phyloP scores from a whole-genome alignment of 2,113 vertebrate genomes.

The Ceyx melanurus region DNA sequence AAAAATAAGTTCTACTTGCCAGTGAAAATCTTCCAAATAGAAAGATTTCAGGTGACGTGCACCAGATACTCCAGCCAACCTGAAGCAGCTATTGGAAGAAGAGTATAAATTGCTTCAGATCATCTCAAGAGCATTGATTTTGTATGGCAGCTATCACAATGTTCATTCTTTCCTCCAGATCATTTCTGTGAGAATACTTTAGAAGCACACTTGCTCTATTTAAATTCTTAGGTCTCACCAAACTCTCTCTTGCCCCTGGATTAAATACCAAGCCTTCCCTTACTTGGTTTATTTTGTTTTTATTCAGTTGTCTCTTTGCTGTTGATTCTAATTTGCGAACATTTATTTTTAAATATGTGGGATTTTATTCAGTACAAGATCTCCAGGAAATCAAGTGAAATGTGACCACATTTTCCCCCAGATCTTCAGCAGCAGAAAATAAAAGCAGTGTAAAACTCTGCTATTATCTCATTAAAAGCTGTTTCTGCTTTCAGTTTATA shows the following conservation, averaged over 20 bases:
- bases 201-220: not conserved
- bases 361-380: slow-evolving; percentile 7
- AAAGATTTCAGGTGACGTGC: not conserved
- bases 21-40: not conserved
- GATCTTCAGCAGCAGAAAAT: slow-evolving; percentile 39
- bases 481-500: slow-evolving; percentile 55
- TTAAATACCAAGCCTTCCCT: not conserved
- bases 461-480: slow-evolving; percentile 64
- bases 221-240: not conserved
- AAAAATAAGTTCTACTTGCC: not conserved
- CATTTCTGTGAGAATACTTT: not conserved
- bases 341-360: slow-evolving; percentile 11
- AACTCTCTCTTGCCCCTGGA: not conserved
- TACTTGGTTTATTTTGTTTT: not conserved
- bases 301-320: not conserved
- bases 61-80: not conserved
- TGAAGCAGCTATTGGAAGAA: not conserved
- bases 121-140: not conserved
- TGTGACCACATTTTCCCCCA: not conserved
- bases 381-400: slow-evolving; percentile 27
- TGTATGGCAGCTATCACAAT: not conserved
- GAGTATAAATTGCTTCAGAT: not conserved
- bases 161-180: not conserved
- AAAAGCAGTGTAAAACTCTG: slow-evolving; percentile 23
- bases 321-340: slow-evolving; percentile 2